Evolutionary conservation across 1,140 invertebrate species (phyloP), one percentile per base, ranked within the genome.

Genomic region (Lepidostoma basale): DNA sequence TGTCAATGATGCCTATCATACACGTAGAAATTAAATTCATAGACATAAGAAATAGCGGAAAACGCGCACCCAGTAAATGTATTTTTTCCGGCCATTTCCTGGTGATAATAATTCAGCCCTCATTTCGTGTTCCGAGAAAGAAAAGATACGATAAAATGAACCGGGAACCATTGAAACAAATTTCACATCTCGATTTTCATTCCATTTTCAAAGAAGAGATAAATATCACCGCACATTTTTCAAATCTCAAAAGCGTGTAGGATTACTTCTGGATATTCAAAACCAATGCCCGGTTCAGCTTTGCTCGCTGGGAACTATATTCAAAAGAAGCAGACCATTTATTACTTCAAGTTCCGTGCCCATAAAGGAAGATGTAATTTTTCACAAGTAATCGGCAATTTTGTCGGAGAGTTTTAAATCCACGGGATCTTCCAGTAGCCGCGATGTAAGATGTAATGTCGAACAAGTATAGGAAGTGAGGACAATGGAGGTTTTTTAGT

Each of bases 381-480:
- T 36, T 36, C 14, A 36, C 33, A 36, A 5, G 1, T 9, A n/a
- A 6, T 5, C 5, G 2, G 33, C 33, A 36, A 36, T 12, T 36
- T 36, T n/a, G n/a, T n/a, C n/a, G n/a, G n/a, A n/a, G 14, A 36
- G 33, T 36, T 36, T 36, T 9, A 6, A n/a, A 36, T 36, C 33
- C 9, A 8, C n/a, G 2, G 40, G 12, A 16, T 44, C 40, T 42
- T 14, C n/a, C n/a, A n/a, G n/a, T n/a, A n/a, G n/a, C n/a, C n/a
- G n/a, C n/a, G n/a, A n/a, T n/a, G n/a, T n/a, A n/a, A n/a, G n/a
- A n/a, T n/a, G n/a, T 44, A 1, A 8, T 44, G 40, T 44, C n/a
- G 49, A 54, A 54, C 49, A 54, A 54, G n/a, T 54, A 54, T 16
- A 28, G 49, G 49, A 54, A 30, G 49, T 18, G 26, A 54, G 25